phyloP scores from a whole-genome alignment of 2,888 invertebrate genomes.

The Drosophila phalerata region DNA sequence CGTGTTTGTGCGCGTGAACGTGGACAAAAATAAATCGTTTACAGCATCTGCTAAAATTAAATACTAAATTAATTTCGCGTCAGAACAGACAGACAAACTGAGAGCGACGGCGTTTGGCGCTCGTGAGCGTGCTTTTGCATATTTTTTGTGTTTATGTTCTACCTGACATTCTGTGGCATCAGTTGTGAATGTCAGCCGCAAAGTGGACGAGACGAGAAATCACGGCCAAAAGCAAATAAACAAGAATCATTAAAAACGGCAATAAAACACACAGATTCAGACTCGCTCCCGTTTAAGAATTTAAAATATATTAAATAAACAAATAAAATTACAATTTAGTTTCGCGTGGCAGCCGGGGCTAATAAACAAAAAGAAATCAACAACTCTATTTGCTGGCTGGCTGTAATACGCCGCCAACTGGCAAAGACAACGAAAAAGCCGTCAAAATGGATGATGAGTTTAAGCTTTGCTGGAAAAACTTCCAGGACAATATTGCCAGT shows the following conservation, averaged over 20 bases:
- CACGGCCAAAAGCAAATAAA: slow-evolving; percentile 76
- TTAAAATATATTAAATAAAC: slow-evolving; percentile 29
- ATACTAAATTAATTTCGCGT: slow-evolving; percentile 38
- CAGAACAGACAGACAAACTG: slow-evolving; percentile 12
- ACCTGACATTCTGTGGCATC: slow-evolving; percentile 70
- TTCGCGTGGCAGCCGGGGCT: slow-evolving; percentile 27
- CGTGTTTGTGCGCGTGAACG: slow-evolving; percentile 64
- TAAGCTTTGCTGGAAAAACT: slow-evolving; percentile 86
- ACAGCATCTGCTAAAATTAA: slow-evolving; percentile 47
- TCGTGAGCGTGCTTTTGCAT: slow-evolving; percentile 66
- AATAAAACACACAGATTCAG: slow-evolving; percentile 58
- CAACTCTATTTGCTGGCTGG: slow-evolving; percentile 24
- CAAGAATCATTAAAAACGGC: slow-evolving; percentile 71
- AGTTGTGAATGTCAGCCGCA: slow-evolving; percentile 76
- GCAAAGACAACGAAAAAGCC: neutral
- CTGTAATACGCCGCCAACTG: slow-evolving; percentile 38
- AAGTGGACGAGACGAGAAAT: slow-evolving; percentile 68
- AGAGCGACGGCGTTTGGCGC: slow-evolving; percentile 56
- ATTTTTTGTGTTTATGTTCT: slow-evolving; percentile 69
- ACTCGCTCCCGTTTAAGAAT: slow-evolving; percentile 33
- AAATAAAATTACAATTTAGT: slow-evolving; percentile 34
- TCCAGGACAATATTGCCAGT: slow-evolving; percentile 86
- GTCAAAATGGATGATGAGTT: slow-evolving; percentile 85
- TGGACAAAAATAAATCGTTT: slow-evolving; percentile 34
- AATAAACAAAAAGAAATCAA: slow-evolving; percentile 10